Evolutionary conservation across 2,888 invertebrate species (phyloP), one percentile per base, ranked within the genome.

Genomic region (Melanostoma scalare): DNA sequence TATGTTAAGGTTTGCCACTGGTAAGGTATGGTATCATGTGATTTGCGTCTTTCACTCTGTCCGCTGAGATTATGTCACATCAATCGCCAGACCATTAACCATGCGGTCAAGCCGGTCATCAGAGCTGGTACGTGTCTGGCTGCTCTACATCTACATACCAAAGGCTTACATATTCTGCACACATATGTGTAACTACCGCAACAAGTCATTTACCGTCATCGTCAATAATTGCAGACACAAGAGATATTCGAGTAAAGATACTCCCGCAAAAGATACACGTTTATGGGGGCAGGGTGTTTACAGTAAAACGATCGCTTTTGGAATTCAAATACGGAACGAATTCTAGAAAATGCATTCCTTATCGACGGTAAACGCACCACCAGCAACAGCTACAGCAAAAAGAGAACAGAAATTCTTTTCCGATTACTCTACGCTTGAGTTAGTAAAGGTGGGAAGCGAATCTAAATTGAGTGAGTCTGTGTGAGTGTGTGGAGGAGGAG

Each of bases 51-150:
- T 77, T 63, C 63, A 61, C 30, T 76, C 52, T 77, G 82, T 63
- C 42, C 67, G 31, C 68, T 69, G 20, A 44, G 63, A 82, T 82
- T 82, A 82, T 78, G 82, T 82, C 82, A 82, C 82, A 77, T 77
- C 82, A 67, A 68, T 77, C 73, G 82, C 60, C 69, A 74, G 69
- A 74, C 77, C 77, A 73, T 82, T 69, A 68, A 69, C 73, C 72
- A 77, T 77, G 82, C 63, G 77, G 82, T 72, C 71, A 76, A 61
- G 72, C 72, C 73, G 69, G 73, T 65, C 72, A 61, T 56, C 63
- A 42, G 68, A 68, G 33, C 56, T 35, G 46, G 10, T 60, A 69
- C 68, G 55, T 44, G 44, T 44, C 40, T 76, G 35, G 38, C 44
- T 75, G 71, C 69, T 72, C 72, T 48, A 81, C 20, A 75, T 74